phyloP scores from a whole-genome alignment of 1,140 invertebrate species.

The Campoletis sonorensis region DNA sequence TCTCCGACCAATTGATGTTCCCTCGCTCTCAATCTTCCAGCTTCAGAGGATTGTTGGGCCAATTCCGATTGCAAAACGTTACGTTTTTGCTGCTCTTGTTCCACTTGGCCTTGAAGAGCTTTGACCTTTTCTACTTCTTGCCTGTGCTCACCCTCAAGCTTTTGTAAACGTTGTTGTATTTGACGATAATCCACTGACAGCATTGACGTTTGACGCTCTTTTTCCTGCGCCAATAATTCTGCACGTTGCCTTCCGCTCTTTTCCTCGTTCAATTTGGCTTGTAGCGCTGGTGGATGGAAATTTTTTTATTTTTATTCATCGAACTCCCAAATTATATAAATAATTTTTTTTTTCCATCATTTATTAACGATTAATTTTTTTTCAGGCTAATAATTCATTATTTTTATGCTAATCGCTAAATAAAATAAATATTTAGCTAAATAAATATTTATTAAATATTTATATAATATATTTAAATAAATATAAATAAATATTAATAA shows the following conservation, averaged over 20 bases:
- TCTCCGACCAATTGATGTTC: slow-evolving; percentile 87
- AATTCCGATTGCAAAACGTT: slow-evolving; percentile 85
- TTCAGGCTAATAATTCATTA: too few species aligned
- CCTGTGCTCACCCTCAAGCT: slow-evolving; percentile 91
- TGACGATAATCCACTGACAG: slow-evolving; percentile 94
- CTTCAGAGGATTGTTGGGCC: slow-evolving; percentile 83
- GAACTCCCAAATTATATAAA: too few species aligned
- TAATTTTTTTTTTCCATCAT: too few species aligned
- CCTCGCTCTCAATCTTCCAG: slow-evolving; percentile 83
- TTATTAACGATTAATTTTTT: too few species aligned
- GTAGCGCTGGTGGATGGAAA: slow-evolving; percentile 81
- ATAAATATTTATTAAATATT: too few species aligned
- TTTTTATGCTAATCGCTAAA: too few species aligned
- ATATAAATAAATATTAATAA: too few species aligned
- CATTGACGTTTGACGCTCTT: slow-evolving; percentile 96
- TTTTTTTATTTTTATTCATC: too few species aligned
- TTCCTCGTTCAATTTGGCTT: slow-evolving; percentile 94
- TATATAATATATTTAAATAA: too few species aligned
- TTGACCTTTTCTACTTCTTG: slow-evolving; percentile 93
- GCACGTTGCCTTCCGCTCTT: slow-evolving; percentile 89
- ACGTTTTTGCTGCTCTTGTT: slow-evolving; percentile 92
- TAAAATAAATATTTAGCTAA: too few species aligned
- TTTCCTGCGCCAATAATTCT: slow-evolving; percentile 90
- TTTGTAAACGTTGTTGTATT: slow-evolving; percentile 92
- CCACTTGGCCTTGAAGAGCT: slow-evolving; percentile 88